Evolutionary conservation across 2,888 invertebrate species (phyloP).

Genomic region (Taenaris catops): DNA sequence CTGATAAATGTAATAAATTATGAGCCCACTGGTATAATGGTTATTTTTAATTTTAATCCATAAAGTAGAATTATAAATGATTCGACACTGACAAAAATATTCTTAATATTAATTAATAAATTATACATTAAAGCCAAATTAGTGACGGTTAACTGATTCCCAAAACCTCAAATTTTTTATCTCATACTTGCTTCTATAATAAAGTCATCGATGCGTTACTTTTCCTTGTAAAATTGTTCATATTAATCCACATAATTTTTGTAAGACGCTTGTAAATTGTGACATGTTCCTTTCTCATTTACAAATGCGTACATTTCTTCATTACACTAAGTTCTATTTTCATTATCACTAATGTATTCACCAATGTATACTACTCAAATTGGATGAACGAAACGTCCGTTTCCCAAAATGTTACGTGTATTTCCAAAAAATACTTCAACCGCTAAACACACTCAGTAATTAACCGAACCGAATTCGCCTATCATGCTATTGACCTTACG

Average conservation of each 20-base stretch:
- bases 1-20: too few relatives aligned
- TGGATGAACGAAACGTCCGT: not conserved
- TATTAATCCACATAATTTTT: constrained; percentile 9
- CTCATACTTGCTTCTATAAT: constrained; percentile 11
- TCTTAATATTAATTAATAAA: not conserved
- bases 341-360: not conserved
- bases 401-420: not conserved
- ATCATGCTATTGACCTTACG: constrained; percentile 65
- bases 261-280: not conserved
- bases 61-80: not conserved
- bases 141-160: constrained; percentile 13
- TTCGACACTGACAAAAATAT: not conserved
- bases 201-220: constrained; percentile 14
- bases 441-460: constrained; percentile 49
- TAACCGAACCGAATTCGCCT: constrained; percentile 66
- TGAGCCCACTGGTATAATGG: too few relatives aligned
- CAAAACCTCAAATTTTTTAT: constrained; percentile 11
- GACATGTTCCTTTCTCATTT: not conserved
- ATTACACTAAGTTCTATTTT: not conserved
- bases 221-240: constrained; percentile 10
- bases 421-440: constrained; percentile 16
- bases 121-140: constrained; percentile 6
- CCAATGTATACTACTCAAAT: not conserved
- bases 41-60: too few relatives aligned
- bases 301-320: constrained; percentile 1